Conservation (phyloP, 2,113 vertebrate species). For the Choloepus hoffmanni region DNA sequence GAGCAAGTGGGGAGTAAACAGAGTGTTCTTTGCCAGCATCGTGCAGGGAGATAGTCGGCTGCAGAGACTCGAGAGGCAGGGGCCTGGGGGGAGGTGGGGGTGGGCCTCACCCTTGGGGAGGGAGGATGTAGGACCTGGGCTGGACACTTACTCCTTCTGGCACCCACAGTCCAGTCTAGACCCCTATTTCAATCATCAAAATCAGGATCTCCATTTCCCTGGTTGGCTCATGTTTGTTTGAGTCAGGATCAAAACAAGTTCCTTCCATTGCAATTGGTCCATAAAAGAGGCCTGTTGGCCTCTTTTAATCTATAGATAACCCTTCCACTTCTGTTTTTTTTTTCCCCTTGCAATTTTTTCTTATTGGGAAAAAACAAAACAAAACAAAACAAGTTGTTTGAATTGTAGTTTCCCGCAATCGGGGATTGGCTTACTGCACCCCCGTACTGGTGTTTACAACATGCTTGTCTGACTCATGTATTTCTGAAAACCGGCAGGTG, state of each 20-base stretch:
- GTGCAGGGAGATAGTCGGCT: not conserved
- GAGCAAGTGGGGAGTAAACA: not conserved
- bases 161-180: not conserved
- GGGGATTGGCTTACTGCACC: not conserved
- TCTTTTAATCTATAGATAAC: not conserved
- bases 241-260: not conserved
- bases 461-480: rapidly evolving
- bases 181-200: not conserved
- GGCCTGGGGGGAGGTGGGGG: not conserved
- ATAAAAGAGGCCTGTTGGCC: not conserved
- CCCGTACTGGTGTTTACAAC: not conserved
- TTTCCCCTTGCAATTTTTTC: not conserved
- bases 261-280: rapidly evolving
- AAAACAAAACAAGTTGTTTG: not conserved
- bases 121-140: rapidly evolving
- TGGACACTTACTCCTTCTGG: not conserved
- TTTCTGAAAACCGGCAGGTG: not conserved
- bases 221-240: not conserved
- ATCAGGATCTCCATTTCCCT: not conserved
- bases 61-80: not conserved
- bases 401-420: not conserved
- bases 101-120: not conserved
- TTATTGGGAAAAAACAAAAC: not conserved
- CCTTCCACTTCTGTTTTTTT: not conserved
- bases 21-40: rapidly evolving